Evolutionary conservation across 1,140 invertebrate genomes (phyloP).

Genomic region (Lucilia sericata): DNA sequence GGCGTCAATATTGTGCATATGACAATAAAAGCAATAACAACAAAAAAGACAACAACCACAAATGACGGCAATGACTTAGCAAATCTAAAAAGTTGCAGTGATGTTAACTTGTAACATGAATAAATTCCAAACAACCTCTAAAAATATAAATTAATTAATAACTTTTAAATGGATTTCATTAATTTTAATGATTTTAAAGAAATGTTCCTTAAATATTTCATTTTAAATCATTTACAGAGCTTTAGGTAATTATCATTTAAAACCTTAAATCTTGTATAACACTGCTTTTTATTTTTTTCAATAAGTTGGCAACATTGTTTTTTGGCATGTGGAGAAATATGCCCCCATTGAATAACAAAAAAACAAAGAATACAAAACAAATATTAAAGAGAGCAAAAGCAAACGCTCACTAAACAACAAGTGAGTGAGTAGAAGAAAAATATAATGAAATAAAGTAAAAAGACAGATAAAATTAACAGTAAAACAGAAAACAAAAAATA

Average conservation of each 20-base stretch:
- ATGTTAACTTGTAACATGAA: not conserved
- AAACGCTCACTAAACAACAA: not conserved
- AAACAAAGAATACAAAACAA: not conserved
- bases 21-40: not conserved
- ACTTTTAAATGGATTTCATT: too few relatives aligned
- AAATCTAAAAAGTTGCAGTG: not conserved
- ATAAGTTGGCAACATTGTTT: not conserved
- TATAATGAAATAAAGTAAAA: slow-evolving; percentile 16
- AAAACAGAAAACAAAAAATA: slow-evolving; percentile 46
- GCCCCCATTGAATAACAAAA: not conserved
- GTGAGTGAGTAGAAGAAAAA: not conserved
- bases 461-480: slow-evolving; percentile 26
- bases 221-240: too few relatives aligned
- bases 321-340: not conserved
- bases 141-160: too few relatives aligned
- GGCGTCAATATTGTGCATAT: not conserved
- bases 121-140: too few relatives aligned
- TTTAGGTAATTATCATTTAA: too few relatives aligned
- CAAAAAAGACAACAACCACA: not conserved
- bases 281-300: too few relatives aligned
- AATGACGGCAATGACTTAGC: not conserved
- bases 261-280: too few relatives aligned
- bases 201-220: too few relatives aligned
- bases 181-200: too few relatives aligned
- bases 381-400: not conserved